Conservation (phyloP, 2,888 invertebrate genomes). For the Mimachlamys varia region DNA sequence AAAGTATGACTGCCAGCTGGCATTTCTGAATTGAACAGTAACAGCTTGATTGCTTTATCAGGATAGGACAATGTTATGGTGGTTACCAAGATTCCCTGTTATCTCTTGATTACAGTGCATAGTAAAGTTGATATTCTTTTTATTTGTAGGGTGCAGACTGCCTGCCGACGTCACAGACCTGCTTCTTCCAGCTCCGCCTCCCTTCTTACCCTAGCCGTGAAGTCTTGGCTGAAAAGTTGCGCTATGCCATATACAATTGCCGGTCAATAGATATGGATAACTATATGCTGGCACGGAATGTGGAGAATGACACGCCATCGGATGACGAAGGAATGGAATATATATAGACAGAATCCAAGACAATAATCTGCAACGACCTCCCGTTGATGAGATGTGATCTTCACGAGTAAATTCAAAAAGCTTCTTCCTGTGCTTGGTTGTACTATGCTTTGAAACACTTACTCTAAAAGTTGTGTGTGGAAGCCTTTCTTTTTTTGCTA, state of each 20-base stretch:
- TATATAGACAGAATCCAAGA: conserved; percentile 23
- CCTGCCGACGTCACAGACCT: conserved; percentile 86
- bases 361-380: neutral
- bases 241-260: conserved; percentile 87
- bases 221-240: conserved; percentile 85
- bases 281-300: conserved; percentile 86
- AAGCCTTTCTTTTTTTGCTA: too few relatives aligned
- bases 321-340: conserved; percentile 60
- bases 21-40: too few relatives aligned
- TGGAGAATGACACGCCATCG: conserved; percentile 65
- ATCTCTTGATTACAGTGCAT: too few relatives aligned
- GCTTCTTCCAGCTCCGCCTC: conserved; percentile 85
- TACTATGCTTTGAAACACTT: neutral
- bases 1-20: too few relatives aligned
- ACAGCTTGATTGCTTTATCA: too few relatives aligned
- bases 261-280: conserved; percentile 88
- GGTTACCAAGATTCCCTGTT: too few relatives aligned
- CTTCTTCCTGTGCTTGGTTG: neutral
- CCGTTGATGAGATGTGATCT: neutral
- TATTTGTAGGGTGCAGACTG: conserved; percentile 82
- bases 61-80: too few relatives aligned
- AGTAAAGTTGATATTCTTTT: neutral
- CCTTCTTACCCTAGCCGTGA: conserved; percentile 85
- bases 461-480: too few relatives aligned
- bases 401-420: neutral